These are phyloP conservation scores for Passer domesticus DNA, from an alignment of 2,113 vertebrate species.

Conservation along the genomic window DNA sequence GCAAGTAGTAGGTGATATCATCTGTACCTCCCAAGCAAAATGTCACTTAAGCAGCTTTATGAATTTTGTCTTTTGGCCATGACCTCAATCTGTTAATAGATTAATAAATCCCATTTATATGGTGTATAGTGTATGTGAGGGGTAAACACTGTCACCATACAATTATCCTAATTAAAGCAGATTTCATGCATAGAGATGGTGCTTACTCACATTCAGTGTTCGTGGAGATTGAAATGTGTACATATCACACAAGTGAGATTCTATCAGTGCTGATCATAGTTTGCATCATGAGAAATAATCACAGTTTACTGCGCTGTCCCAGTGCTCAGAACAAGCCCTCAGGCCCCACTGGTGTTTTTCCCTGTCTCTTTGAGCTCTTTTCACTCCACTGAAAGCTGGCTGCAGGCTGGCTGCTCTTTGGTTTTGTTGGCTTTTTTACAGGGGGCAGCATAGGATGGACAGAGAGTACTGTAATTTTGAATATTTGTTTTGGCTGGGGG, in stretches of 20 bases:
- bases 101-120: slow-evolving; percentile 41
- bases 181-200: slow-evolving; percentile 38
- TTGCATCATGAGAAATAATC: slow-evolving; percentile 51
- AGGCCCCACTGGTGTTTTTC: background rate
- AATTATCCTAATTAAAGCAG: slow-evolving; percentile 62
- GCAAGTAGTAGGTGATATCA: background rate
- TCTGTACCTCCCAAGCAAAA: background rate
- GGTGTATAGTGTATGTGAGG: background rate
- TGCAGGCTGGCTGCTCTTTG: background rate
- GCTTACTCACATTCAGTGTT: slow-evolving; percentile 42
- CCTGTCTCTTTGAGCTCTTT: background rate
- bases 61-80: slow-evolving; percentile 36
- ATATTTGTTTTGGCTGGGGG: background rate
- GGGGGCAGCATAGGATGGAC: background rate
- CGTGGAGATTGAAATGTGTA: background rate
- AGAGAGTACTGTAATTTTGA: background rate
- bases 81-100: slow-evolving; percentile 61
- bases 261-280: slow-evolving; percentile 35
- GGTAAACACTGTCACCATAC: slow-evolving; percentile 48
- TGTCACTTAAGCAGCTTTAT: background rate
- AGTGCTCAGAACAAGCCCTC: slow-evolving; percentile 21
- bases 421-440: background rate
- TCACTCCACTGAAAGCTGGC: background rate
- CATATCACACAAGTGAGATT: slow-evolving; percentile 23
- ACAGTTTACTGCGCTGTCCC: slow-evolving; percentile 17